Base-by-base conservation (phyloP, 2,113 vertebrate species). In the Salvelinus fontinalis region DNA sequence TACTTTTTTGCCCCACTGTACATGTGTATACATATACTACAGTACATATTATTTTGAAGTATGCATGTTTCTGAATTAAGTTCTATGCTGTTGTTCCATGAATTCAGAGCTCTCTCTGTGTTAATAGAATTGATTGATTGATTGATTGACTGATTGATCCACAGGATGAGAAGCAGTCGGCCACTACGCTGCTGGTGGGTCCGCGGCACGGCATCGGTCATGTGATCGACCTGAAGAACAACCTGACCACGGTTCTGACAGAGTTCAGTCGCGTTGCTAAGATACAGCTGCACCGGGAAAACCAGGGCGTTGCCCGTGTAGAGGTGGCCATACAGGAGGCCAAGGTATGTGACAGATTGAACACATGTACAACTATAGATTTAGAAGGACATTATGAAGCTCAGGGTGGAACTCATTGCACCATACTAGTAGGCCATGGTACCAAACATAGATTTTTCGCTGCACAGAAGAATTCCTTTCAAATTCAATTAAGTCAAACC, bases 141-240 rank as follows among this genome's bases (percentile, higher is more conserved):
- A 54, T 54, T 54, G 16, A 54, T 5, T 54, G 51, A 54, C 16
- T 54, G 5, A 54, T 18, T 54, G 51, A 18, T 54, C 31, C 3
- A 16, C 86, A 99, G 98, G 98, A 97, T 0, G 97, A 99, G 86
- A 99, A 98, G 90, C 95, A 98, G 79, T 95, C 96, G 9, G 97
- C 96, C 77, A 99, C 97, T 76, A 98, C 93, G 1, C 93, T 99
- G 54, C 91, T 99, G 81, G 96, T 99, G 85, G 98, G 98, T 71
- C 98, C 98, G 27, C 96, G 96, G 67, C 98, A 99, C 0, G 98
- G 98, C 75, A 99, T 99, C 88, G 98, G 98, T 89, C 98, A 99
- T 31, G 98, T 99, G 79, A 99, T 99, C 16, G 98, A 99, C 91
- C 93, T 99, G 86, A 99, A 98, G 91, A 99, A 98, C 87, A 99